These are phyloP conservation scores for Harmothoe impar DNA, from an alignment of 2,888 invertebrate genomes.

Conservation along the genomic window DNA sequence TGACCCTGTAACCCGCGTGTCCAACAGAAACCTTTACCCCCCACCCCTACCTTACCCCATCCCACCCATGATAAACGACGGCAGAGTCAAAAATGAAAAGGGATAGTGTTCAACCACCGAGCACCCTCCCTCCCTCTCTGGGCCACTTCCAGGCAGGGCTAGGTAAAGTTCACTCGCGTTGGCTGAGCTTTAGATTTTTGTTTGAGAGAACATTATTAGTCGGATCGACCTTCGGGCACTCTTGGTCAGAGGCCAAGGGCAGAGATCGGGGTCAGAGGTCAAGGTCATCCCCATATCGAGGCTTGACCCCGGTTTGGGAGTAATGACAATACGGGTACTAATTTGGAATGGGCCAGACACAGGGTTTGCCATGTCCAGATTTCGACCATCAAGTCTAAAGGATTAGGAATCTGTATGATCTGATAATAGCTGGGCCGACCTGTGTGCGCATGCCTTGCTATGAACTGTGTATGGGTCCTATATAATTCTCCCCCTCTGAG, in stretches of 20 bases:
- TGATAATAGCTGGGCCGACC: no score
- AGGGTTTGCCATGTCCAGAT: not conserved
- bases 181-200: not conserved
- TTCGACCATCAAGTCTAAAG: no score
- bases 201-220: constrained; percentile 39
- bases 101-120: not conserved
- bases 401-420: no score
- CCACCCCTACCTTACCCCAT: no score
- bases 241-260: constrained; percentile 36
- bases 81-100: not conserved
- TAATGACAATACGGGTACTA: not conserved
- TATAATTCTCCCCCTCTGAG: no score
- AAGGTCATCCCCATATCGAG: constrained; percentile 32
- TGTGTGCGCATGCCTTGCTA: no score
- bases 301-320: not conserved
- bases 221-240: constrained; percentile 3
- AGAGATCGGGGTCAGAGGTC: not conserved
- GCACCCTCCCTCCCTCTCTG: not conserved
- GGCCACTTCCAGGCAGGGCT: not conserved
- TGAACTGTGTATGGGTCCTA: no score
- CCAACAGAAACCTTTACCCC: no score
- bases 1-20: no score
- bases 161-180: not conserved
- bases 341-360: not conserved
- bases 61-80: not conserved